Conservation (phyloP, 2,113 vertebrate genomes). For the Clarias gariepinus region DNA sequence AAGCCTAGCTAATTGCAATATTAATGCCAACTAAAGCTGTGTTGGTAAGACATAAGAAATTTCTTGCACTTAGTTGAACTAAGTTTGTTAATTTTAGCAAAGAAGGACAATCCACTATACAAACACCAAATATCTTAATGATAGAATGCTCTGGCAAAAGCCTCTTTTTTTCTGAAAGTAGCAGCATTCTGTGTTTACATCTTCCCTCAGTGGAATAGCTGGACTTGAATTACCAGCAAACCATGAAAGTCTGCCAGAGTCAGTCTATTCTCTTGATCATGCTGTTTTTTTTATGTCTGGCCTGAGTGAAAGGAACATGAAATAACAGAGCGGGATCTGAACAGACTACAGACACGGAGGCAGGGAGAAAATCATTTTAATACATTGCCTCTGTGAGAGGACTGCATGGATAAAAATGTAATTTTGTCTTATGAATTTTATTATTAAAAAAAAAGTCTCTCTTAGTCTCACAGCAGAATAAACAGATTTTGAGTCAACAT, state of each 20-base stretch:
- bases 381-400: conserved; percentile 9
- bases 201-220: not conserved
- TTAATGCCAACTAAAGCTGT: not conserved
- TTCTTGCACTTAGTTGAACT: not conserved
- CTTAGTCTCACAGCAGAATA: conserved; percentile 4
- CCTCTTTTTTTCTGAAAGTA: not conserved
- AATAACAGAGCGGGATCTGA: conserved; percentile 8
- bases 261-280: conserved; percentile 17
- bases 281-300: not conserved
- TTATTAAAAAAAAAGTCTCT: not conserved
- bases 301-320: not conserved
- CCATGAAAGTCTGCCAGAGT: not conserved
- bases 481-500: conserved; percentile 1
- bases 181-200: not conserved
- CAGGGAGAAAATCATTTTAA: not conserved
- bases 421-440: not conserved
- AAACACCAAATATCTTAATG: not conserved
- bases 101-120: not conserved
- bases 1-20: not conserved
- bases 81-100: not conserved
- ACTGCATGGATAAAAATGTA: conserved; percentile 4
- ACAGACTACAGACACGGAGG: not conserved
- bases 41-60: not conserved
- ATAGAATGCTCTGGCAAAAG: not conserved
- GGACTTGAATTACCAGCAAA: conserved; percentile 1